These are phyloP conservation scores for Lacanobia wlatinum DNA, from an alignment of 2,888 invertebrate genomes.

Conservation along the genomic window DNA sequence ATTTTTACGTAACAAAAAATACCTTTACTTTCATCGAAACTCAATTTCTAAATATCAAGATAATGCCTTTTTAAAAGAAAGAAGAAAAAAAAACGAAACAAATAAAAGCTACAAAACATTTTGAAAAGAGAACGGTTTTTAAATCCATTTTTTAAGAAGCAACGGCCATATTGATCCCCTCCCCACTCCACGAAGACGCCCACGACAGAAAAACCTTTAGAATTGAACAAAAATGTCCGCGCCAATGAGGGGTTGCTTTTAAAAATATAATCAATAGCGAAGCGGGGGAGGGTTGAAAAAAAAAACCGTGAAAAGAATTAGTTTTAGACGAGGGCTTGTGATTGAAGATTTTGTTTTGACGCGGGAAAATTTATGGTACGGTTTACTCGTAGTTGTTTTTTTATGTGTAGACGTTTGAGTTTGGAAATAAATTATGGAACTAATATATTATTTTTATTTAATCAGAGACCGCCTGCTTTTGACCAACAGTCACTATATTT, in stretches of 20 bases:
- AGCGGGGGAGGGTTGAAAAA: constrained; percentile 71
- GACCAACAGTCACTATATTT: no score
- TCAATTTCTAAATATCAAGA: no score
- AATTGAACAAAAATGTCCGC: constrained; percentile 86
- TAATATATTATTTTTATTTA: no score
- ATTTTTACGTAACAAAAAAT: no score
- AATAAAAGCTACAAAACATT: neutral
- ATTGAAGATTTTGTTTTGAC: constrained; percentile 19
- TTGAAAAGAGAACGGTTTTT: constrained; percentile 29
- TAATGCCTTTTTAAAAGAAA: no score
- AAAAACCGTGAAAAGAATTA: constrained; percentile 55
- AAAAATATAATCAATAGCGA: constrained; percentile 85
- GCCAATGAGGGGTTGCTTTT: constrained; percentile 79
- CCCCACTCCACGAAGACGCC: constrained; percentile 81
- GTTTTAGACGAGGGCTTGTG: constrained; percentile 18
- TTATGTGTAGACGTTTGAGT: neutral
- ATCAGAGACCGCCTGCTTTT: no score
- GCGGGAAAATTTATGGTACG: neutral
- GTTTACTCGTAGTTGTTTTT: neutral
- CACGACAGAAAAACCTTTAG: constrained; percentile 88
- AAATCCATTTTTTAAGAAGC: constrained; percentile 78
- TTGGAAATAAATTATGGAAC: neutral
- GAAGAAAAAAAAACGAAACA: neutral
- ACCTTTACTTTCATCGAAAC: no score
- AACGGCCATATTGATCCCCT: constrained; percentile 77